Base-by-base conservation (phyloP, 1,140 invertebrate genomes). In the Sycobia sp. region DNA sequence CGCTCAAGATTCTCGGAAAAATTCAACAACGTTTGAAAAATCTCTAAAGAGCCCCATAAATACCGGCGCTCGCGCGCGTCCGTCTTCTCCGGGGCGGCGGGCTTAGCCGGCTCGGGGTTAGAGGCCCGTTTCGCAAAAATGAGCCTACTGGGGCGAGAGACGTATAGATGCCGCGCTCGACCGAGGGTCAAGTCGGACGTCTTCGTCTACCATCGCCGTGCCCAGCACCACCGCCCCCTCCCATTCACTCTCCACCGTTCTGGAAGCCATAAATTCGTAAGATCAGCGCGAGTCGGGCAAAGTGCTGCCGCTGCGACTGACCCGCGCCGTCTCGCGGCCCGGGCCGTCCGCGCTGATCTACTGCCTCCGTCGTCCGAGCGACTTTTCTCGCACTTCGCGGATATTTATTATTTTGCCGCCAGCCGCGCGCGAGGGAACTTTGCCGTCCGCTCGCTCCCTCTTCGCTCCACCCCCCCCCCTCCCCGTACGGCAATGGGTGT, bases 341-440 rank as follows among this genome's bases (percentile, higher is more conserved):
- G n/a, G 10, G 32, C 18, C 47, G 32, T 18, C 13, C 18, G 38
- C 13, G n/a, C 43, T 57, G 65, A 62, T 57, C 18, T 65, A 60
- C 56, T 44, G 64, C 65, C 36, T 46, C 16, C 39, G 29, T 13
- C 18, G 49, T 11, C 29, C 29, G 11, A 4, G 5, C 27, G 56
- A 59, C 57, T 65, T 65, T 65, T 54, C 59, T 61, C 55, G 47
- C 60, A 57, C 58, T 38, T 49, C 0, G n/a, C n/a, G 63, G 46
- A 65, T 73, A 73, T 73, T 73, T 73, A 73, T 65, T 70, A 62
- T 73, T 73, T 32, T 32, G 29, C 5, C 29, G 29, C 29, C 4
- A 32, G 55, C 66, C 56, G 69, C 61, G 43, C 18, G 36, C 9
- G 41, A 36, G 49, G 7, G 29, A 32, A 11, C 29, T 11, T n/a